A percentile compares a stretch with the other conserved stretches of the same genome.
These are phyloP conservation scores for Amblyornis subalaris DNA, from an alignment of 2,113 vertebrate genomes.

Conservation along the genomic window DNA sequence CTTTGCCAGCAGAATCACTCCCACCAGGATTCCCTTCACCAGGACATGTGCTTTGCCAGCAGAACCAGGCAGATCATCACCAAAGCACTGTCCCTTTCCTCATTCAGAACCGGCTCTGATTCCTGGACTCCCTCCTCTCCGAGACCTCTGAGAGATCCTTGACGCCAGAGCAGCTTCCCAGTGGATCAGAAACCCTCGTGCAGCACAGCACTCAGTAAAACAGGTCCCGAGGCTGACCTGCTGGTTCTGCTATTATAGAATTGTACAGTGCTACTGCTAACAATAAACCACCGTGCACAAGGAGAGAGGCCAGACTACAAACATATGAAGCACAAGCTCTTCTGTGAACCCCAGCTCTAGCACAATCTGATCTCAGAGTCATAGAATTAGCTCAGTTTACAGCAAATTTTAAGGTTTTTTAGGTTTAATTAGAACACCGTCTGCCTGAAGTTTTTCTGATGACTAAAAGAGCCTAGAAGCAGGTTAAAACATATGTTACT, in stretches of 20 bases:
- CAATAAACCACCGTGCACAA: not conserved
- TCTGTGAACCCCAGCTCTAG: not conserved
- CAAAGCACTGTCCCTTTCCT: not conserved
- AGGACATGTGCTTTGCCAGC: not conserved
- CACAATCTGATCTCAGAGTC: not conserved
- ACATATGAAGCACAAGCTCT: not conserved
- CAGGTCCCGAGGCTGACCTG: not conserved
- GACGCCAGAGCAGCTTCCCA: not conserved
- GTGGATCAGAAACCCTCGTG: not conserved
- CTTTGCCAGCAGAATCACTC: not conserved
- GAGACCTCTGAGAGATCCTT: not conserved
- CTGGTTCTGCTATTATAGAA: not conserved
- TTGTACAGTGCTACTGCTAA: not conserved
- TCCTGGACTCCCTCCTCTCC: not conserved
- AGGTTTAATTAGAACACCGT: not conserved
- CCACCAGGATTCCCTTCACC: not conserved
- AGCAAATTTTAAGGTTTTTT: not conserved
- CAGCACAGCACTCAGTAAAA: not conserved
- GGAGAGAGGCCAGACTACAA: not conserved
- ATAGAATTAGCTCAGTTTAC: not conserved
- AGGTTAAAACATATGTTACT: constrained; percentile 9
- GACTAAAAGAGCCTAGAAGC: not conserved
- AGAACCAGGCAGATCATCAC: not conserved
- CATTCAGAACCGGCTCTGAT: not conserved
- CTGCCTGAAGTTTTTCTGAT: not conserved